Evolutionary conservation across 2,888 invertebrate genomes (phyloP).

Genomic region (Drosophila paramelanica): DNA sequence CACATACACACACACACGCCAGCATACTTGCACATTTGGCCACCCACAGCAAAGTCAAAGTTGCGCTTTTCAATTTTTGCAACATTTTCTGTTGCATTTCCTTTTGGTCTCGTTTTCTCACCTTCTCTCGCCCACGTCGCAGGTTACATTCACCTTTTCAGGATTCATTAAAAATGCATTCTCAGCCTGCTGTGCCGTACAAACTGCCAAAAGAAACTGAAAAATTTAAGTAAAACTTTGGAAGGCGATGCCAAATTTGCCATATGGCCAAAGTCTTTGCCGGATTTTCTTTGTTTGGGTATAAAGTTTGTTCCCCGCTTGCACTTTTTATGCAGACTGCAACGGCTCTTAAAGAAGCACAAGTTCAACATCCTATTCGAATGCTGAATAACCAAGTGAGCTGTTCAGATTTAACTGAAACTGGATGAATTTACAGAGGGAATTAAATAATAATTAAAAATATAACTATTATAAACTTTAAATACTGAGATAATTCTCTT

Average conservation of each 20-base stretch:
- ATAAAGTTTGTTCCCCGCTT: conserved; percentile 24
- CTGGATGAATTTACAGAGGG: background rate
- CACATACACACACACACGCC: conserved; percentile 4
- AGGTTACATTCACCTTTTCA: conserved; percentile 62
- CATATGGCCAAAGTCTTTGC: conserved; percentile 63
- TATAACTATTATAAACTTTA: too few species aligned
- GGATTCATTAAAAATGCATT: conserved; percentile 73
- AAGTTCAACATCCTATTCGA: conserved; percentile 14
- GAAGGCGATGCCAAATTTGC: conserved; percentile 48
- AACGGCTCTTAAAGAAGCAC: conserved; percentile 42
- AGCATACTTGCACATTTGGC: conserved; percentile 4
- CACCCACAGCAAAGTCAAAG: conserved; percentile 57
- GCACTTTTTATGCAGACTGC: conserved; percentile 21
- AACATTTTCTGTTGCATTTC: conserved; percentile 65
- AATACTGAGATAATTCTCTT: too few species aligned
- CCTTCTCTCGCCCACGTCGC: conserved; percentile 39
- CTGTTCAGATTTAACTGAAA: conserved; percentile 4
- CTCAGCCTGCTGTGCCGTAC: conserved; percentile 50
- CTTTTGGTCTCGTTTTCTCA: conserved; percentile 39
- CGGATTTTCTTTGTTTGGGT: conserved; percentile 38
- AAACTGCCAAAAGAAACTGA: conserved; percentile 46
- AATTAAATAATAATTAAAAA: too few species aligned
- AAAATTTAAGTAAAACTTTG: conserved; percentile 56
- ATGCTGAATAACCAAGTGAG: conserved; percentile 1
- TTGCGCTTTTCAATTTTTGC: conserved; percentile 66